These are phyloP conservation scores for Nycticebus coucang DNA, from an alignment of 2,113 vertebrate genomes.

Conservation along the genomic window DNA sequence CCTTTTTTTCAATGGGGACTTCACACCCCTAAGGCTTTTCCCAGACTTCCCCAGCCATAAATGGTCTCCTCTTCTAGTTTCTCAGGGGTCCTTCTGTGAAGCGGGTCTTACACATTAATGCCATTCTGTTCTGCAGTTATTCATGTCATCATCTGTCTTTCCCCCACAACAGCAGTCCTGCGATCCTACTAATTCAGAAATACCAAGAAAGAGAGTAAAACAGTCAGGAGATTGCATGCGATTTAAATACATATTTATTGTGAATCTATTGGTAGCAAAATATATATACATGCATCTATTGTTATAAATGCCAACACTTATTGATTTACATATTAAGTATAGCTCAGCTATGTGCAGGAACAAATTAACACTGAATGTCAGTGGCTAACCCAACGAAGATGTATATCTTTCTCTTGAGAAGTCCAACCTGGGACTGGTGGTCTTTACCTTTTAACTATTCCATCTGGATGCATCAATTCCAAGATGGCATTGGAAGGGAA, in stretches of 20 bases:
- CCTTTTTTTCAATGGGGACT: not conserved
- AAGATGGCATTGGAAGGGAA: not conserved
- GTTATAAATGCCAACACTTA: not conserved
- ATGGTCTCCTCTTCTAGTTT: not conserved
- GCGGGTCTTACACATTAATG: not conserved
- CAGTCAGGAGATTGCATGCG: not conserved
- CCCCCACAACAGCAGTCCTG: not conserved
- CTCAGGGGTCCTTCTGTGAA: not conserved
- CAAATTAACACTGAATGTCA: not conserved
- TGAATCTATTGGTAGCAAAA: not conserved
- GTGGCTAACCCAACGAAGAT: not conserved
- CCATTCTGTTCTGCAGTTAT: not conserved
- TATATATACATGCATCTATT: not conserved
- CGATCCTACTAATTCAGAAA: not conserved
- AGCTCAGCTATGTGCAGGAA: not conserved
- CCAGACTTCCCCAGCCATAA: not conserved
- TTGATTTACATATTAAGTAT: not conserved
- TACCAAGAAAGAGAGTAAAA: not conserved
- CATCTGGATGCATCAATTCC: not conserved
- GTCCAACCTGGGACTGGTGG: not conserved
- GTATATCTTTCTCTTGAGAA: not conserved
- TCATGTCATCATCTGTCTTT: not conserved
- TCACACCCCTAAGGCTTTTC: not conserved
- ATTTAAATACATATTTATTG: not conserved
- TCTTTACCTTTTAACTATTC: not conserved